Conservation (phyloP, 2,113 vertebrate species). For the Onychorhynchus coronatus region DNA sequence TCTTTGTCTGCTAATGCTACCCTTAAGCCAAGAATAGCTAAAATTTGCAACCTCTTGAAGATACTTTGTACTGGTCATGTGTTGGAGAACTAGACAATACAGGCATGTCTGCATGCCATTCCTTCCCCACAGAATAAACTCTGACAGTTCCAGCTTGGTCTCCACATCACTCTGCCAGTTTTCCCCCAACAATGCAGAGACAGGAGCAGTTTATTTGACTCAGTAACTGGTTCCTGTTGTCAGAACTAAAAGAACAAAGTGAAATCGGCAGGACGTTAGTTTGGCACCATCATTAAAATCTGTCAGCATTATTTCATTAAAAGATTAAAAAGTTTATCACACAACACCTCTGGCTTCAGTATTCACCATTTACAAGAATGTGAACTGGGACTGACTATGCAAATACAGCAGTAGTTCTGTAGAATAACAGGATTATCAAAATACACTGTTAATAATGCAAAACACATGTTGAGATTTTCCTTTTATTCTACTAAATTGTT, state of each 20-base stretch:
- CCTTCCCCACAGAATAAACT: background rate
- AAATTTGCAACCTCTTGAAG: background rate
- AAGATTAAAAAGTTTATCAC: background rate
- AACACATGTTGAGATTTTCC: background rate
- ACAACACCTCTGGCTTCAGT: background rate
- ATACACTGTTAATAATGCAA: background rate
- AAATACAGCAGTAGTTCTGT: background rate
- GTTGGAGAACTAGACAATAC: background rate
- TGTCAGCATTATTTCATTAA: background rate
- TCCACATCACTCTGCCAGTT: background rate
- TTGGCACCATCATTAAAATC: background rate
- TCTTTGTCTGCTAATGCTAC: background rate
- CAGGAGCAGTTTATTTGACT: background rate
- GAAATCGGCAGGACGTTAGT: background rate
- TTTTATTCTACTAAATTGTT: background rate
- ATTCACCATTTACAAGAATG: background rate
- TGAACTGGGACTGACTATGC: background rate
- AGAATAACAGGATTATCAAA: background rate
- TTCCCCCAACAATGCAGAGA: accelerated
- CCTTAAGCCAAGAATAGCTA: background rate
- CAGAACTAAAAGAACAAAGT: background rate
- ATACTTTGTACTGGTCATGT: background rate
- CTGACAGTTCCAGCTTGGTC: background rate
- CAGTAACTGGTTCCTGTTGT: accelerated
- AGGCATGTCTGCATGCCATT: background rate